Evolutionary conservation across 2,113 vertebrate species (phyloP).

Genomic region (Chunga burmeisteri): DNA sequence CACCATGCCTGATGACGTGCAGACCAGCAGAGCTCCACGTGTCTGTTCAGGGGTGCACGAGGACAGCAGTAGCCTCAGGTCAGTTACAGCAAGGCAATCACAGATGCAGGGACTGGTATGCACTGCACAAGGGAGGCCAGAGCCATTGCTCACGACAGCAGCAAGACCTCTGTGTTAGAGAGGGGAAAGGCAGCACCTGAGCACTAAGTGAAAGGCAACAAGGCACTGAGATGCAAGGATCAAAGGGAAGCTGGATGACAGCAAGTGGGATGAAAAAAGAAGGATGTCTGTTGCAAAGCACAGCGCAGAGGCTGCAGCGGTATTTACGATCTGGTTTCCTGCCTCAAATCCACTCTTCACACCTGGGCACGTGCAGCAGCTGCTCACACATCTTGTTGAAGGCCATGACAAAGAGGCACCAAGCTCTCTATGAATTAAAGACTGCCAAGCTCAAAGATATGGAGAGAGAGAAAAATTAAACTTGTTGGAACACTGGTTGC

Average conservation of each 20-base stretch:
- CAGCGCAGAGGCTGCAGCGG: background rate
- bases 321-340: background rate
- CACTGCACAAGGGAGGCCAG: background rate
- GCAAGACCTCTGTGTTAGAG: background rate
- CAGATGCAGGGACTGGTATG: background rate
- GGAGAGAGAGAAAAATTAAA: background rate
- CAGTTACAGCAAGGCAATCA: background rate
- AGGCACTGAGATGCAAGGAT: background rate
- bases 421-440: background rate
- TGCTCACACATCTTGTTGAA: background rate
- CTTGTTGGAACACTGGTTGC: background rate
- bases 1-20: background rate
- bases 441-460: background rate
- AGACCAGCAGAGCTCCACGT: background rate
- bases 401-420: background rate
- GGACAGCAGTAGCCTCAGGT: background rate
- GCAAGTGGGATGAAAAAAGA: background rate
- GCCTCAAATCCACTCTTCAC: background rate
- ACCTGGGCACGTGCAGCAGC: background rate
- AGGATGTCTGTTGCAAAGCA: background rate
- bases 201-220: background rate
- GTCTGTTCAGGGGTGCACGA: background rate
- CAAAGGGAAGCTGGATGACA: background rate
- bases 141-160: background rate
- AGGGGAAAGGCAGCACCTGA: background rate